Evolutionary conservation across 2,113 vertebrate genomes (phyloP).

Genomic region (Paradisaea rubra): DNA sequence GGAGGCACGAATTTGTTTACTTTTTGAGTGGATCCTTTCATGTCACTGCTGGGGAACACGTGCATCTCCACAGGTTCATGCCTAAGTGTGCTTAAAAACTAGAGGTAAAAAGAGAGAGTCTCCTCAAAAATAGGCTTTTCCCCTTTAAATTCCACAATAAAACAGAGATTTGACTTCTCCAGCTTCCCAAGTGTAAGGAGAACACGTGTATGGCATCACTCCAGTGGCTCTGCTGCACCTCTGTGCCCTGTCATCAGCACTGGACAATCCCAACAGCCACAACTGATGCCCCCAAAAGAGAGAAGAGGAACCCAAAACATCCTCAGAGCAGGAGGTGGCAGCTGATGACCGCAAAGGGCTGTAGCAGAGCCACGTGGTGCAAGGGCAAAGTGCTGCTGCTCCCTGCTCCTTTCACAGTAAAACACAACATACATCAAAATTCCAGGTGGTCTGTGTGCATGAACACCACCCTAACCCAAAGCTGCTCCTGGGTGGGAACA

Average conservation of each 20-base stretch:
- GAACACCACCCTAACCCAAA: background rate
- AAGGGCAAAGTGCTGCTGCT: background rate
- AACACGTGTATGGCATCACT: accelerated
- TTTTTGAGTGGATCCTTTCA: background rate
- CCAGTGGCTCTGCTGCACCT: background rate
- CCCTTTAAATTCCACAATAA: background rate
- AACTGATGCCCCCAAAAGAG: background rate
- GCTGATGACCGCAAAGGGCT: background rate
- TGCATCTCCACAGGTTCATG: background rate
- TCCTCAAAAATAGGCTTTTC: background rate
- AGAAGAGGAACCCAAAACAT: accelerated
- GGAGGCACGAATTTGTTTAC: background rate
- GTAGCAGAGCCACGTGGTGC: background rate
- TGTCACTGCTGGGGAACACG: accelerated
- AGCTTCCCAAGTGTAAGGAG: background rate
- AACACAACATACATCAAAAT: accelerated
- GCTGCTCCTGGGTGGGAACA: background rate
- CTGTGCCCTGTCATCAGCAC: background rate
- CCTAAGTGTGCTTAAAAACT: background rate
- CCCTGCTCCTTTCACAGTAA: no score
- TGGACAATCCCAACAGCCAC: no score
- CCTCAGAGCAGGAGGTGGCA: background rate
- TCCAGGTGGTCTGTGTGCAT: accelerated
- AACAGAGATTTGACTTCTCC: background rate
- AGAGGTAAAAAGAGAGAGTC: background rate